Conservation (phyloP, 2,797 vertebrate genomes). For the Myotis myotis region DNA sequence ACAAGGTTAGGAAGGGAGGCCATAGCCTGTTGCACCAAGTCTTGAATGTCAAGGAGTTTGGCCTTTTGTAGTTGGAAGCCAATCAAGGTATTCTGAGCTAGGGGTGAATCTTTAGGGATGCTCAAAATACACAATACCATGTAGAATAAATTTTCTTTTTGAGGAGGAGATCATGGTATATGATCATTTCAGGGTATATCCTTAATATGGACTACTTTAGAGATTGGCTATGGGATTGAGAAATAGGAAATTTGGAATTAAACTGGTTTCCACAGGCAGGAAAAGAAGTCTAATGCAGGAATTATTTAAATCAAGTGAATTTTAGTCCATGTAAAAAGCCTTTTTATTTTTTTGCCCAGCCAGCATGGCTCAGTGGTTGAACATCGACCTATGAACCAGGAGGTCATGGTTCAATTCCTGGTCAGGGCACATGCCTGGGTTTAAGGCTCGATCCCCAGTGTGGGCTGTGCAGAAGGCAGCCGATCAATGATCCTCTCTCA, state of each 20-base stretch:
- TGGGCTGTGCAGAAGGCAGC: too few species aligned
- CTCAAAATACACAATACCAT: not conserved
- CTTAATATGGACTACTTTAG: not conserved
- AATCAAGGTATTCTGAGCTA: not conserved
- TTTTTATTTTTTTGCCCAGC: not conserved
- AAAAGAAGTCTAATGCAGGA: constrained; percentile 35
- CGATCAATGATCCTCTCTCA: too few species aligned
- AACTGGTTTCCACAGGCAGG: not conserved
- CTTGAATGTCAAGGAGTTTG: not conserved
- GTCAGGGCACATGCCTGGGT: too few species aligned
- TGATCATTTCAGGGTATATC: not conserved
- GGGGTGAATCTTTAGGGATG: not conserved
- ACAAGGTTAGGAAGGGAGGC: not conserved
- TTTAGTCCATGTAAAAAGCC: not conserved
- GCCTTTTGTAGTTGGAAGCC: constrained; percentile 21
- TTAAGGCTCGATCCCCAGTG: too few species aligned
- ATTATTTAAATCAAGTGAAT: constrained; percentile 30
- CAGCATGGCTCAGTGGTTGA: too few species aligned
- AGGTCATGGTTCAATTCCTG: too few species aligned
- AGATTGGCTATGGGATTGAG: not conserved
- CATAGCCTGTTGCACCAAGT: not conserved
- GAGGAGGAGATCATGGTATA: not conserved
- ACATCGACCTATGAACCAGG: too few species aligned
- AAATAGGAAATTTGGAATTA: constrained; percentile 1
- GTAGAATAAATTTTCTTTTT: not conserved